Evolutionary conservation across 2,888 invertebrate genomes (phyloP).

Genomic region (Gerris lacustris): DNA sequence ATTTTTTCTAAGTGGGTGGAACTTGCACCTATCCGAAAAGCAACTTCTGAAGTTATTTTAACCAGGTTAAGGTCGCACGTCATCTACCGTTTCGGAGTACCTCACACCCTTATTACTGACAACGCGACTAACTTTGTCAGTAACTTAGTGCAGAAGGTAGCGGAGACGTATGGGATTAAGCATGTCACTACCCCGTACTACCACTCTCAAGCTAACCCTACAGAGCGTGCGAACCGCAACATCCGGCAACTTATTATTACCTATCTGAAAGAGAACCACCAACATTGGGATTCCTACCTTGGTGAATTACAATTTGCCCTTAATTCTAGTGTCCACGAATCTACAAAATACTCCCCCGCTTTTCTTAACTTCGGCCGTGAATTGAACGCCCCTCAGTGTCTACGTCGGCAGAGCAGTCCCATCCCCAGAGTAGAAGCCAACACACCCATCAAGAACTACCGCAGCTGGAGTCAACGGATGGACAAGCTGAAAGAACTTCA

Average conservation of each 20-base stretch:
- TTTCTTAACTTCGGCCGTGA: constrained; percentile 21
- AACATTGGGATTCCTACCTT: constrained; percentile 28
- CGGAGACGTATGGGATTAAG: constrained; percentile 24
- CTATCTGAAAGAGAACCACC: constrained; percentile 31
- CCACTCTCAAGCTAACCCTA: constrained; percentile 34
- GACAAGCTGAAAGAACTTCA: constrained; percentile 10
- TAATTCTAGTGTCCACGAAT: constrained; percentile 26
- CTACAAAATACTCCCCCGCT: constrained; percentile 29
- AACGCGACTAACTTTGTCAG: constrained; percentile 19
- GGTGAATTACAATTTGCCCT: constrained; percentile 28
- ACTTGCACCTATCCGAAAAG: constrained; percentile 24
- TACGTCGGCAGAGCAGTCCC: not conserved
- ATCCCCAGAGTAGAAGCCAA: not conserved
- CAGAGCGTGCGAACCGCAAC: constrained; percentile 33
- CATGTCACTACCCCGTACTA: constrained; percentile 29
- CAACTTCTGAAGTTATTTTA: constrained; percentile 24
- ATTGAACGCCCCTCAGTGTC: not conserved
- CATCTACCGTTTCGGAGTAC: constrained; percentile 16
- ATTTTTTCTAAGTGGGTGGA: constrained; percentile 31
- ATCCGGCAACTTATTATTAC: constrained; percentile 34
- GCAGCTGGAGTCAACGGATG: constrained; percentile 11
- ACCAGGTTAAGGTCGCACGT: constrained; percentile 6
- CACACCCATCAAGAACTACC: not conserved
- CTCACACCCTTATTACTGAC: constrained; percentile 11
- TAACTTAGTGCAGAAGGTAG: constrained; percentile 2